Conservation (phyloP, 92 coral and sea anemone species). For the Phenganax stokvisi region DNA sequence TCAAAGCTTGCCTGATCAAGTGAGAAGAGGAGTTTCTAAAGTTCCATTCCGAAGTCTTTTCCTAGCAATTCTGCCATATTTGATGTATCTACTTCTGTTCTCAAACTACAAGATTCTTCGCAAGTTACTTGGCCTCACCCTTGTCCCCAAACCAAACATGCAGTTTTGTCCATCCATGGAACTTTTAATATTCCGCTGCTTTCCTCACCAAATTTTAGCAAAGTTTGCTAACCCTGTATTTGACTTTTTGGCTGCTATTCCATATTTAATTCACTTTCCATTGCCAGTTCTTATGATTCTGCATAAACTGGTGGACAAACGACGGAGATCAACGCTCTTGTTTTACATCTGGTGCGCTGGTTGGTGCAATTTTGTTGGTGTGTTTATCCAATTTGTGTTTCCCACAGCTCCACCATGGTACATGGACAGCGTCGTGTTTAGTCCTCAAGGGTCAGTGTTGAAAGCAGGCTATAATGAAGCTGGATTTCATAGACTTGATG, state of each 20-base stretch:
- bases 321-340: constrained; percentile 68
- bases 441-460: constrained; percentile 73
- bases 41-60: constrained; percentile 66
- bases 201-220: constrained; percentile 91
- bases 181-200: constrained; percentile 87
- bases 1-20: constrained; percentile 74
- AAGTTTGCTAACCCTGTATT: constrained; percentile 91
- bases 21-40: constrained; percentile 46
- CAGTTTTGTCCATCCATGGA: constrained; percentile 90
- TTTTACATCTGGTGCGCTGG: constrained; percentile 96
- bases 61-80: constrained; percentile 68
- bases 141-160: constrained; percentile 69
- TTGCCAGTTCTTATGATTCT: constrained; percentile 76
- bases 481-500: constrained; percentile 95
- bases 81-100: constrained; percentile 63
- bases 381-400: constrained; percentile 80
- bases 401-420: constrained; percentile 99
- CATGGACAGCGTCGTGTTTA: constrained; percentile 93
- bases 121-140: constrained; percentile 67
- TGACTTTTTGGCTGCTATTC: constrained; percentile 94
- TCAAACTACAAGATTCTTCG: constrained; percentile 83
- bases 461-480: constrained; percentile 94
- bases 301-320: constrained; percentile 73
- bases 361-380: constrained; percentile 91
- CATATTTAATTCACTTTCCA: constrained; percentile 86